Conservation (phyloP, 1,140 invertebrate genomes). For the Drosophila pruinosa region DNA sequence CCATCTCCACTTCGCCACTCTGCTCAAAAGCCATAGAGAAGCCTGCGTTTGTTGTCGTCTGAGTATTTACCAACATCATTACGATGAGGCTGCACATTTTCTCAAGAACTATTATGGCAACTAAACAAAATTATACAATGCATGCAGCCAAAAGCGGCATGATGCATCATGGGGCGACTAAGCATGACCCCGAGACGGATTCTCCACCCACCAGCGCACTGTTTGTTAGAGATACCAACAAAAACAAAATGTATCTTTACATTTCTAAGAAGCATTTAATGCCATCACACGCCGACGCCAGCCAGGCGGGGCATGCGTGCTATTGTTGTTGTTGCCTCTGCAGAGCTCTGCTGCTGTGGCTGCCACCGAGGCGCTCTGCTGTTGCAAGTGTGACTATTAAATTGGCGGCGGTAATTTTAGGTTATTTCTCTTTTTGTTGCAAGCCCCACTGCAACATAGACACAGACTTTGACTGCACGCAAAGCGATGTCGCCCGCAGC, state of each 20-base stretch:
- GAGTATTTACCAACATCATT: constrained; percentile 74
- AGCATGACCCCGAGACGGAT: neutral
- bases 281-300: constrained; percentile 48
- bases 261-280: constrained; percentile 80
- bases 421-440: constrained; percentile 51
- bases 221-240: constrained; percentile 33
- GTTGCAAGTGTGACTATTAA: constrained; percentile 80
- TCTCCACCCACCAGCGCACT: constrained; percentile 34
- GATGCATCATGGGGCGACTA: neutral
- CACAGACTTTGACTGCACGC: constrained; percentile 35
- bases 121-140: constrained; percentile 72
- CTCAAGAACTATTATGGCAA: constrained; percentile 71
- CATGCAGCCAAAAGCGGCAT: constrained; percentile 14
- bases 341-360: constrained; percentile 45
- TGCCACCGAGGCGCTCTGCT: no score
- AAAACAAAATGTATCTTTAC: constrained; percentile 55
- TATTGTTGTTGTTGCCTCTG: constrained; percentile 38
- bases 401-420: constrained; percentile 79
- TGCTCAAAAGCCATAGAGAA: constrained; percentile 4
- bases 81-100: constrained; percentile 76
- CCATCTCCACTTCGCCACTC: no score
- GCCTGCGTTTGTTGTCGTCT: constrained; percentile 44
- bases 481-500: constrained; percentile 48
- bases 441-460: neutral
- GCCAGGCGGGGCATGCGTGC: constrained; percentile 53